A percentile compares a stretch with the other conserved stretches of the same genome.
Evolutionary conservation across 2,797 vertebrate species (phyloP).

Genomic region (Rhabdomys pumilio): DNA sequence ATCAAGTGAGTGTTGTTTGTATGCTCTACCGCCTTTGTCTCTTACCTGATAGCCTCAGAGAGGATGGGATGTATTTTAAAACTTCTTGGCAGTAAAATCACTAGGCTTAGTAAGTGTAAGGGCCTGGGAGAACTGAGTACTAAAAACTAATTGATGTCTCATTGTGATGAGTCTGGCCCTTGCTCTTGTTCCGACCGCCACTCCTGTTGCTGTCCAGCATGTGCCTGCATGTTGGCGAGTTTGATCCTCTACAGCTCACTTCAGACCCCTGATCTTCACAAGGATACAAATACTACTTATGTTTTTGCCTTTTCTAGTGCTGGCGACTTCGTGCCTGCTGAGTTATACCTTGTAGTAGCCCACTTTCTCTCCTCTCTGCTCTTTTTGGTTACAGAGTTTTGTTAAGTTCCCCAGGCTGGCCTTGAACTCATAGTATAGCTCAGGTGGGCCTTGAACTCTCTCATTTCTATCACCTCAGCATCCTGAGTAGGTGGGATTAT

Average conservation of each 20-base stretch:
- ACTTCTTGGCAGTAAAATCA: background rate
- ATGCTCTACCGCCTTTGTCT: background rate
- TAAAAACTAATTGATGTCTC: background rate
- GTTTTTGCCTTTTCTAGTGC: background rate
- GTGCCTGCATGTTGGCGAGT: accelerated
- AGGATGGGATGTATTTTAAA: background rate
- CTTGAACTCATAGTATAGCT: background rate
- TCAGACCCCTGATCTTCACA: background rate
- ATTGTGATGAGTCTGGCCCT: background rate
- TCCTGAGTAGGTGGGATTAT: background rate
- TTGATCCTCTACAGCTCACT: background rate
- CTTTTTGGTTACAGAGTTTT: background rate
- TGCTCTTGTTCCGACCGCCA: background rate
- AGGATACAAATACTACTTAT: background rate
- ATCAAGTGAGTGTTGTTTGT: background rate
- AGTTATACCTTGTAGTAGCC: background rate
- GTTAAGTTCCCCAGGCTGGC: background rate
- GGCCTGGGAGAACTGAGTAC: background rate
- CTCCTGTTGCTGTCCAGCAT: accelerated
- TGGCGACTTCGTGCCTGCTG: background rate
- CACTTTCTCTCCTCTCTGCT: no score
- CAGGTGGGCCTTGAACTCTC: background rate
- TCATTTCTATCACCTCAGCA: background rate
- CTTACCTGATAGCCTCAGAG: background rate
- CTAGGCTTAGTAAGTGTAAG: background rate